A percentile compares a stretch with the other conserved stretches of the same genome.
phyloP scores from a whole-genome alignment of 1,140 invertebrate species.

The Eriosoma lanigerum region DNA sequence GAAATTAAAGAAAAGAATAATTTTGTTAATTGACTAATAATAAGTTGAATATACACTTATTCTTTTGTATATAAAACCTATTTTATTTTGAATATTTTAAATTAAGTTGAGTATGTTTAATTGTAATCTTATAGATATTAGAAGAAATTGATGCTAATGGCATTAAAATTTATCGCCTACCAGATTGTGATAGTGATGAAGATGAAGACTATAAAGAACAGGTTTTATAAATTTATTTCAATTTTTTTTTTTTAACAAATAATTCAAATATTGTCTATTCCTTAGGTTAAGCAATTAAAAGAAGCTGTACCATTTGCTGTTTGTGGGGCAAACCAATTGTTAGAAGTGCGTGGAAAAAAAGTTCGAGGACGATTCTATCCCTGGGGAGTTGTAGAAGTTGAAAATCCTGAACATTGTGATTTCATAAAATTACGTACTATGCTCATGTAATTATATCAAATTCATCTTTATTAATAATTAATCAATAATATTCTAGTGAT shows the following conservation, averaged over 20 bases:
- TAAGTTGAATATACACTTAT: too few relatives aligned
- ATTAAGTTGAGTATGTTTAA: too few relatives aligned
- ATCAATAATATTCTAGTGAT: neutral
- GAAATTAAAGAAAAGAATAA: conserved; percentile 80
- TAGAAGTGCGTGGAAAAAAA: conserved; percentile 87
- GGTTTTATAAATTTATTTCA: conserved; percentile 58
- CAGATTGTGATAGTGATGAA: conserved; percentile 93
- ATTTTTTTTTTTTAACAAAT: conserved; percentile 11
- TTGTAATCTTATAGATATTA: conserved; percentile 70
- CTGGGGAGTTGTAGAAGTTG: conserved; percentile 99
- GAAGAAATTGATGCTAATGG: conserved; percentile 80
- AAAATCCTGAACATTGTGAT: conserved; percentile 98
- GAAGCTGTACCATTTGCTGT: conserved; percentile 97
- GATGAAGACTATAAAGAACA: conserved; percentile 93
- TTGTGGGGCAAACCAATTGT: conserved; percentile 90
- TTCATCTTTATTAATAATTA: neutral
- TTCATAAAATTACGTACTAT: conserved; percentile 97
- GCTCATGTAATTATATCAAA: conserved; percentile 91
- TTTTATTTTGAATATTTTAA: too few relatives aligned
- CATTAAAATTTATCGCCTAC: conserved; percentile 93
- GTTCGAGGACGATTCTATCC: conserved; percentile 92
- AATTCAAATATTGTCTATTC: conserved; percentile 45
- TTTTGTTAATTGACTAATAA: too few relatives aligned
- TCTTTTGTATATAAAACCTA: too few relatives aligned
- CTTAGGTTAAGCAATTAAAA: conserved; percentile 80